Base-by-base conservation (phyloP, 2,888 invertebrate genomes). In the Lysandra bellargus region DNA sequence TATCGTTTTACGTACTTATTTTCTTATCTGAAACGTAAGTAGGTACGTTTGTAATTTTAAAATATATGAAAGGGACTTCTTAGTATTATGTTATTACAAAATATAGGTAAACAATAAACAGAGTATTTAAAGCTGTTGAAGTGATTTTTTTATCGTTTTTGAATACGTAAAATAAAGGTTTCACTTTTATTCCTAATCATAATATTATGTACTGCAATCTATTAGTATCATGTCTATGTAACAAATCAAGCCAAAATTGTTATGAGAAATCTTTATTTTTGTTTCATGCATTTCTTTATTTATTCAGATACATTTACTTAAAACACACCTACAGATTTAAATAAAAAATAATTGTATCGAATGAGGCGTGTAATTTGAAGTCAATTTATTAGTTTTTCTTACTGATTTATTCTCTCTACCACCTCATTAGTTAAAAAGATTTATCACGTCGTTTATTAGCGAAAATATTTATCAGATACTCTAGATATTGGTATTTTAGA, bases 391-490 rank as follows among this genome's bases (percentile, higher is more conserved):
- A n/a, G 78, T 74, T 81, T 79, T 57, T 69, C 30, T 14, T 78
- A 82, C 79, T 78, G 9, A 78, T 83, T 30, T 64, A n/a, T 76
- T 37, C 79, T 73, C 80, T 80, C 88, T 87, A 84, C 69, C 74
- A 37, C 37, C 14, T 57, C 57, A 80, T 83, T 72, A 83, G 89
- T 87, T 88, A 88, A 88, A 88, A 89, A 90, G 92, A 92, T 92
- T 91, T 92, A 92, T 90, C 84, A 90, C 90, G 89, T 90, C 89
- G 89, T 91, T 92, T 93, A 93, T 93, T 93, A 93, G 93, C 89
- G 84, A 83, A 91, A 90, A 91, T 92, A 93, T 93, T 91, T 92
- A 93, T 93, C 91, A 89, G 86, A 84, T 82, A 92, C 91, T 91
- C 87, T 89, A 86, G 91, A 90, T 91, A 93, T 92, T 92, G 88